phyloP scores from a whole-genome alignment of 1,140 invertebrate genomes.

The Aphis gossypii region DNA sequence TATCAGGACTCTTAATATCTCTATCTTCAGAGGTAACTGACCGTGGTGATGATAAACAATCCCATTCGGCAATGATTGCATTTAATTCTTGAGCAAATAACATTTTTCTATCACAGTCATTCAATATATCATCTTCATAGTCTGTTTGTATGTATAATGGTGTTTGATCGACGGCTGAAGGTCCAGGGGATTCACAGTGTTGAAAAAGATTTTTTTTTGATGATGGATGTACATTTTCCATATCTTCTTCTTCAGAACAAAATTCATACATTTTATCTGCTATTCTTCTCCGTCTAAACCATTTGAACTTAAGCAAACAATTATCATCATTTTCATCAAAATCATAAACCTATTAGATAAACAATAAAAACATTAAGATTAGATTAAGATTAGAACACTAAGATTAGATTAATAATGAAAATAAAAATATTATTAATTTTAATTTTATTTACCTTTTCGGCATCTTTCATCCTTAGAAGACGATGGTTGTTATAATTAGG shows the following conservation, averaged over 20 bases:
- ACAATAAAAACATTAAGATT: slow-evolving; percentile 20
- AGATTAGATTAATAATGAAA: background rate
- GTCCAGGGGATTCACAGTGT: slow-evolving; percentile 34
- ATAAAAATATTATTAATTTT: slow-evolving; percentile 15
- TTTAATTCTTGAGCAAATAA: slow-evolving; percentile 58
- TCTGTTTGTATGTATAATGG: slow-evolving; percentile 54
- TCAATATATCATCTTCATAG: slow-evolving; percentile 54
- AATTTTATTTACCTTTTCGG: slow-evolving; percentile 41
- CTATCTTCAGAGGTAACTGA: slow-evolving; percentile 60
- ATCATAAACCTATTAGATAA: slow-evolving; percentile 61
- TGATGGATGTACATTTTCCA: slow-evolving; percentile 59
- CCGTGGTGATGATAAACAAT: slow-evolving; percentile 58
- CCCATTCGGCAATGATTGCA: slow-evolving; percentile 59
- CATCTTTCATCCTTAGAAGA: slow-evolving; percentile 54
- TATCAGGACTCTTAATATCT: slow-evolving; percentile 46
- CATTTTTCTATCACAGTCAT: slow-evolving; percentile 57
- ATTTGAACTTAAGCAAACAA: slow-evolving; percentile 62
- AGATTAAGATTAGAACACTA: too few relatives aligned
- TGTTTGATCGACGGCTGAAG: slow-evolving; percentile 53
- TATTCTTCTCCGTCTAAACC: slow-evolving; percentile 74
- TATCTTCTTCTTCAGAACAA: slow-evolving; percentile 61
- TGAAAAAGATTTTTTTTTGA: slow-evolving; percentile 32
- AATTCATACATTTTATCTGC: slow-evolving; percentile 90
- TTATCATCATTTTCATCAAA: slow-evolving; percentile 62
- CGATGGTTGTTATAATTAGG: slow-evolving; percentile 46